Base-by-base conservation (phyloP, 2,113 vertebrate genomes). In the Lepisosteus osseus region DNA sequence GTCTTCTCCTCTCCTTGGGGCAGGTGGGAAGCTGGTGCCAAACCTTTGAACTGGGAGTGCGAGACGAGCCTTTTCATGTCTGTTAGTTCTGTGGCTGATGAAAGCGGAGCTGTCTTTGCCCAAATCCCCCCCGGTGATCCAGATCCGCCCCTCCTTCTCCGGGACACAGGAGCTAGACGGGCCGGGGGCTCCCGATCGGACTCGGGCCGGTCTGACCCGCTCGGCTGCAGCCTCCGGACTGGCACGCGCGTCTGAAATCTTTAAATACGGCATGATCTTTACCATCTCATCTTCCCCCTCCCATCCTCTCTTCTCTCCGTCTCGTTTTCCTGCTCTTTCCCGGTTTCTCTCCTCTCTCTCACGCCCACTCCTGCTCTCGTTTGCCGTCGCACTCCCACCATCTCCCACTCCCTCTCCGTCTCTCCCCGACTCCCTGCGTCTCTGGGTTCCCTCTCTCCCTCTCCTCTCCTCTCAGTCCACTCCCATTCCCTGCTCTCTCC, bases 351-450 rank as follows among this genome's bases (percentile, higher is more conserved):
- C 47, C 40, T 59, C 14, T 41, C 47, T 14, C 45, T 15, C 59
- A 61, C 72, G 54, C 61, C 73, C n/a, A 43, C 14, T 12, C 41
- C 45, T 42, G 9, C 59, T 29, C 4, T 1, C n/a, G 57, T 29
- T 40, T 51, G 9, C 13, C 45, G n/a, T 29, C 14, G 8, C 7
- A 8, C 7, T 13, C 2, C 11, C 29, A 42, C 54, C 7, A 9
- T 12, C 63, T 45, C 41, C 29, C 11, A 29, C 54, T 61, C 41
- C 29, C 11, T 29, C 54, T 61, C 61, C 72, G 61, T 12, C 62
- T 40, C 65, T 17, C 15, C 29, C 73, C 68, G 69, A 29, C 61
- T 75, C 67, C 61, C 61, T 66, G 42, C 40, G 3, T 5, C 15
- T 54, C 15, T 57, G 9, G n/a, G 55, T 12, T 57, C 7, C 41